Evolutionary conservation across 2,113 vertebrate genomes (phyloP).

Genomic region (Phyllostomus hastatus): DNA sequence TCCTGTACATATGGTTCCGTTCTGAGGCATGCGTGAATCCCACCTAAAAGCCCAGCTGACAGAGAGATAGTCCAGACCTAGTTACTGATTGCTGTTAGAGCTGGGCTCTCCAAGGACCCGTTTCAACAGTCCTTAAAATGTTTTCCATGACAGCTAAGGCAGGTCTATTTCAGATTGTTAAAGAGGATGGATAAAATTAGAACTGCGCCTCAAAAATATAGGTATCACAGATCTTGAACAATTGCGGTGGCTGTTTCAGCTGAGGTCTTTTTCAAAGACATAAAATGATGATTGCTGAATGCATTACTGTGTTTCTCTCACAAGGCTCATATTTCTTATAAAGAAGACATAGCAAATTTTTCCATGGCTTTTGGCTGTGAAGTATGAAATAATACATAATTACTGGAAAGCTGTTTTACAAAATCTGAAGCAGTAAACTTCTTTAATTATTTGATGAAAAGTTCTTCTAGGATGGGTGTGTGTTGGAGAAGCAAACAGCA

Average conservation of each 20-base stretch:
- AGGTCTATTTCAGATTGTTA: slow-evolving; percentile 29
- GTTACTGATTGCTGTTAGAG: not conserved
- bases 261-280: slow-evolving; percentile 47
- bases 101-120: not conserved
- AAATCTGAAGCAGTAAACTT: not conserved
- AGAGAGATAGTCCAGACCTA: slow-evolving; percentile 47
- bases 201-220: not conserved
- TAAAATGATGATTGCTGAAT: slow-evolving; percentile 26
- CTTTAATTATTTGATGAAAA: slow-evolving; percentile 27
- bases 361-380: not conserved
- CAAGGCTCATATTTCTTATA: slow-evolving; percentile 1
- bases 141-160: slow-evolving; percentile 41
- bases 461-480: not conserved
- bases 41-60: slow-evolving; percentile 22
- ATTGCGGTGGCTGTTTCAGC: slow-evolving; percentile 15
- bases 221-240: not conserved
- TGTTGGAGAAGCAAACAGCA: not conserved
- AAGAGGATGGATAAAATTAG: slow-evolving; percentile 20
- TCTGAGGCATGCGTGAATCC: not conserved
- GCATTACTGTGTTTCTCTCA: not conserved
- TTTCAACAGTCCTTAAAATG: not conserved
- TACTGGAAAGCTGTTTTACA: slow-evolving; percentile 8
- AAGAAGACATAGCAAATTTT: not conserved
- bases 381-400: not conserved
- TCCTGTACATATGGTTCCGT: slow-evolving; percentile 58